Base-by-base conservation (phyloP, 2,888 invertebrate species). In the Syritta pipiens region DNA sequence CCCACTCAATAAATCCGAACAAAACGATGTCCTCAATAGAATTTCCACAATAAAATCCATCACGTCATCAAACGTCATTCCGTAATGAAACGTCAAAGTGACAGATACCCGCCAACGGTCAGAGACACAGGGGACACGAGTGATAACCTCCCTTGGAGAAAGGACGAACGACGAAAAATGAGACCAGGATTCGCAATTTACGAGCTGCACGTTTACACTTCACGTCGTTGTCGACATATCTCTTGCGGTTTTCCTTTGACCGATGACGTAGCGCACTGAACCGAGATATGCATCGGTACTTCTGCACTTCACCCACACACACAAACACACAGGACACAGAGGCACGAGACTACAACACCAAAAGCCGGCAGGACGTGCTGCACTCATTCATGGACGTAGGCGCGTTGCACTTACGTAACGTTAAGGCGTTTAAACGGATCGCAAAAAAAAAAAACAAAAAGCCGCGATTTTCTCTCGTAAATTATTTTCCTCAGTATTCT, bases 351-450 rank as follows among this genome's bases (percentile, higher is more conserved):
- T 17, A 17, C 14, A 37, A 37, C 10, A 22, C 44, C 19, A 4
- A 40, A 19, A 57, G 12, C 44, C 74, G 55, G 55, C 6, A 49
- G 10, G 30, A 35, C n/a, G 20, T 72, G 72, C 10, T 65, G 65
- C 24, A 59, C 46, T 59, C 76, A 77, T 71, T 76, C 63, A 57
- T 40, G 9, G 48, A 37, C 28, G 20, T 20, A 60, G 28, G 28
- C 42, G 51, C 59, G 48, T 22, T 63, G 37, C 46, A 69, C 71
- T 77, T 77, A 77, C 65, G 59, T 72, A 72, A 77, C 46, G 53
- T 32, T 59, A 12, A 51, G 44, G 48, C 12, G 24, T 28, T 40
- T 30, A 28, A 53, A 40, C 30, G 60, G 32, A 51, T 46, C n/a
- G 30, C 20, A 17, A 42, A 42, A 19, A 49, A 40, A 9, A 2